Evolutionary conservation across 92 coral and sea anemone genomes (phyloP), one percentile per base, ranked within the genome.

Genomic region (Bergia sp.): DNA sequence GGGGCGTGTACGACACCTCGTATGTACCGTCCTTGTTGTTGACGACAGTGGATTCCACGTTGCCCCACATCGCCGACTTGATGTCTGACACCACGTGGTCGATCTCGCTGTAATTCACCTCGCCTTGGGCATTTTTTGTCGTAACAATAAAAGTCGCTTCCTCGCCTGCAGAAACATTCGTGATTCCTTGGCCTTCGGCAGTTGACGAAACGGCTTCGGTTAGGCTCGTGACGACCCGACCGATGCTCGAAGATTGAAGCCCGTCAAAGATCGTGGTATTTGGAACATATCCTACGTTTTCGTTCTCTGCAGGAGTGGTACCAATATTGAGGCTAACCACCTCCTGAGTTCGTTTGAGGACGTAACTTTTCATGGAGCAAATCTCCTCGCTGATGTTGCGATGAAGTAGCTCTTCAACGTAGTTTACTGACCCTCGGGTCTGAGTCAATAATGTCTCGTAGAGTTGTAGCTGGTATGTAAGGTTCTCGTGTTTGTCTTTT

Each of bases 41-140:
- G 38, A 91, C 88, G 29, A 95, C 93, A 10, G 89, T 85, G n/a
- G 95, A 86, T 10, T 95, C 98, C 36, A 95, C 89, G 36, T 90
- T 58, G 10, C 98, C 98, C 98, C 98, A 95, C 94, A 95, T 86
- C 44, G 94, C 91, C 11, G 98, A 95, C 89, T 95, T 93, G 72
- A 95, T 96, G 37, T 89, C 98, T 69, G 92, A 93, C 0, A 95
- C 93, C 67, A 95, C 98, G 84, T 95, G 98, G 39, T 95, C 98
- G 23, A 95, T 93, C 81, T 95, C 98, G 90, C 98, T 95, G 91
- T 90, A 95, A 76, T 91, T 89, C 81, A 91, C 86, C 79, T 95
- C 98, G 11, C 94, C 95, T 86, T 95, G 98, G 38, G 98, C 98
- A 75, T 95, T 95, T 80, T 96, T 90, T 13, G 98, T 94, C 20